Base-by-base conservation (phyloP, 2,797 vertebrate species). In the Pelodytes ibericus region DNA sequence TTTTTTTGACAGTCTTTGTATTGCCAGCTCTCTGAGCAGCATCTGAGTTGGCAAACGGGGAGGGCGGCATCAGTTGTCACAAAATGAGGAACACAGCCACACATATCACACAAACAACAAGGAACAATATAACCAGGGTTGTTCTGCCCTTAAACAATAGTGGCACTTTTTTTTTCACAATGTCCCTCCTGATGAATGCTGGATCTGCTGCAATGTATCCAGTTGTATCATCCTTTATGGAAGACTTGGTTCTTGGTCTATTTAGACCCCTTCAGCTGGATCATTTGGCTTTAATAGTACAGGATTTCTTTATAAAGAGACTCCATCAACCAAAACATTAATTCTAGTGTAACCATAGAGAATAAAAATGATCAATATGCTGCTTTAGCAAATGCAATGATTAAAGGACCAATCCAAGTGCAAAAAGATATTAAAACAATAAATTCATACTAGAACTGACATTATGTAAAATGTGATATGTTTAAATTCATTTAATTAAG, bases 181-280 rank as follows among this genome's bases (percentile, higher is more conserved):
- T 56, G n/a, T 36, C 20, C 53, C 29, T 15, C 18, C 41, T 3
- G 41, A 3, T 44, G 11, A 11, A 11, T 3, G 44, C 1, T n/a
- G n/a, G n/a, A n/a, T 33, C 29, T 53, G 41, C 58, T 20, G 22
- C 10, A 25, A 18, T 2, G 31, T 26, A 39, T 27, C 15, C 18
- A 27, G n/a, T 16, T 36, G 15, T 18, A 2, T 16, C 8, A 62
- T 24, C 41, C 2, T 24, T 30, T 58, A 27, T 39, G 72, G 72
- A 67, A 74, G 53, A 67, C 39, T 15, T 74, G 72, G 51, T 58
- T 74, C 36, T 44, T 15, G 33, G 33, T 36, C 33, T 36, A 5
- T 36, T 36, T 36, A 5, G 33, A 5, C 5, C 5, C 13, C 13
- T 5, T 5, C 33, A 36, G 33, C 33, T 36, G 5, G 33, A 36